Percentiles rank a stretch among this genome's conserved stretches.
Conservation (phyloP, 2,113 vertebrate species). For the Thunnus maccoyii region DNA sequence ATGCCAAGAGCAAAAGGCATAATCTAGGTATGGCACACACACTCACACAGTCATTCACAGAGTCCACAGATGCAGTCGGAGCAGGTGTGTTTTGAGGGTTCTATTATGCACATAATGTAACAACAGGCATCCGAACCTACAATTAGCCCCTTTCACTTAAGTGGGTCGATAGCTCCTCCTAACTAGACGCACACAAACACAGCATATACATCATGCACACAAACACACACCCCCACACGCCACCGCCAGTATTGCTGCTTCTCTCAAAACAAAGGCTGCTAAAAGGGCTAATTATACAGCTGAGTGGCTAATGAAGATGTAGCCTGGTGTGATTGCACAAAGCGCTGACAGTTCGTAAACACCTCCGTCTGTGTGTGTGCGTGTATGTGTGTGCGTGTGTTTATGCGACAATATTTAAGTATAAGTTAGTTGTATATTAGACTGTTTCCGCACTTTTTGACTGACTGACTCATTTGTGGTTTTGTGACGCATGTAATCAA, state of each 20-base stretch:
- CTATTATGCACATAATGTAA: neutral
- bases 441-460: neutral
- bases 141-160: slow-evolving; percentile 32
- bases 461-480: neutral
- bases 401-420: neutral
- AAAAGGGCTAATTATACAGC: slow-evolving; percentile 55
- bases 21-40: slow-evolving; percentile 90
- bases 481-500: slow-evolving; percentile 30
- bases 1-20: slow-evolving; percentile 97
- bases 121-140: slow-evolving; percentile 9
- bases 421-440: neutral
- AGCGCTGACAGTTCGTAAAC: slow-evolving; percentile 1
- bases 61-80: neutral
- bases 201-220: neutral
- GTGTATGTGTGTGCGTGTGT: slow-evolving; percentile 7
- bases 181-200: neutral
- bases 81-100: neutral
- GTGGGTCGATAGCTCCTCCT: neutral
- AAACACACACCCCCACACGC: neutral
- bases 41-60: neutral
- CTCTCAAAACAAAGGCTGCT: slow-evolving; percentile 53
- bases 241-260: neutral
- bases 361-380: neutral
- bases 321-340: neutral
- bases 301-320: slow-evolving; percentile 48